These are phyloP conservation scores for Pristionchus arcanus DNA, from an alignment of 2,888 invertebrate species.

Conservation along the genomic window DNA sequence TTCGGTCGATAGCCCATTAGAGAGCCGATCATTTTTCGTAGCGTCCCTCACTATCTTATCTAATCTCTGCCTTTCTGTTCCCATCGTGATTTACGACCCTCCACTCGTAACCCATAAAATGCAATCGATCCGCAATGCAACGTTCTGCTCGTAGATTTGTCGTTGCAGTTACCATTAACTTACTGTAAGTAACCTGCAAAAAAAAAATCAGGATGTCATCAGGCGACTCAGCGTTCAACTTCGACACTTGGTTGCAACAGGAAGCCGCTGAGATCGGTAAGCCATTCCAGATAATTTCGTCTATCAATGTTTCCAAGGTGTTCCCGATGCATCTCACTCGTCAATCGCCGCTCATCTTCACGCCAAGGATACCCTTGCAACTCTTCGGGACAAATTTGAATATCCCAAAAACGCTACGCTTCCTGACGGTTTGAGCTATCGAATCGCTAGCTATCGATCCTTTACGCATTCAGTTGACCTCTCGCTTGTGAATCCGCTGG, in stretches of 20 bases:
- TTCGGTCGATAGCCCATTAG: not conserved
- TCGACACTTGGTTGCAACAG: conserved; percentile 13
- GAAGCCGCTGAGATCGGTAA: conserved; percentile 39
- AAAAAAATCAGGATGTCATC: conserved; percentile 26
- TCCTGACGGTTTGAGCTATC: conserved; percentile 67
- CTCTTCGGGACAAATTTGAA: conserved; percentile 71
- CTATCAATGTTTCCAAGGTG: not conserved
- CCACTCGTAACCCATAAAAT: not conserved
- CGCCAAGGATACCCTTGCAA: not conserved
- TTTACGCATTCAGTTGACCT: conserved; percentile 61
- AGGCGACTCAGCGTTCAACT: not conserved
- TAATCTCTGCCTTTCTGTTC: not conserved
- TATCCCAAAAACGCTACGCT: conserved; percentile 72
- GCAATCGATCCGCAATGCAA: conserved; percentile 20
- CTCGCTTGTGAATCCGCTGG: conserved; percentile 75
- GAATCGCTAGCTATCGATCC: not conserved
- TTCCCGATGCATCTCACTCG: not conserved
- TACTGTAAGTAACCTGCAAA: too few relatives aligned
- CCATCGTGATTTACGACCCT: conserved; percentile 31
- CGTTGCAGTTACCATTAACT: not conserved
- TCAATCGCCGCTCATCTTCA: conserved; percentile 38
- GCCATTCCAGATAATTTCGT: not conserved
- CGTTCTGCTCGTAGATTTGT: not conserved
- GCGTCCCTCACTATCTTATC: not conserved
- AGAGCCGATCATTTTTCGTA: not conserved